Percentiles rank a stretch among this genome's conserved stretches.
Evolutionary conservation across 64 coral and sea anemone species (phyloP).

Genomic region (Actinia tenebrosa): DNA sequence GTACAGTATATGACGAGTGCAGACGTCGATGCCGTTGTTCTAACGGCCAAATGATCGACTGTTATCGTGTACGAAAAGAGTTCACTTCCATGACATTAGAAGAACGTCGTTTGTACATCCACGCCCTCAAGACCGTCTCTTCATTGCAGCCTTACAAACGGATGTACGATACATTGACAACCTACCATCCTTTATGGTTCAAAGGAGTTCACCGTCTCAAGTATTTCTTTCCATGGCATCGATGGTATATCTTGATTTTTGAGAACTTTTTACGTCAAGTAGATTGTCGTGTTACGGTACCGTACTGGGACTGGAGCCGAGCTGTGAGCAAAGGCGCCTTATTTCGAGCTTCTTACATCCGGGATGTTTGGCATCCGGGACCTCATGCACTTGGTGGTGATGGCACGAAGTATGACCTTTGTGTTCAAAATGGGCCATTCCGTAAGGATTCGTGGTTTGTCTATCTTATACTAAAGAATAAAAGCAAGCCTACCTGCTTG

Average conservation of each 20-base stretch:
- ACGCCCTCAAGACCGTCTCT: constrained; percentile 44
- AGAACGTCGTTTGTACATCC: constrained; percentile 43
- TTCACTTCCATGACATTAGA: constrained; percentile 17
- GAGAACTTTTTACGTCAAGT: constrained; percentile 80
- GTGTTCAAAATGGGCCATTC: constrained; percentile 75
- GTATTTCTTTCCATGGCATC: constrained; percentile 90
- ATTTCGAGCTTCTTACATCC: constrained; percentile 34
- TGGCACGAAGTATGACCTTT: constrained; percentile 21
- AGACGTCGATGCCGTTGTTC: constrained; percentile 43
- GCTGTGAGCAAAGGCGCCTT: constrained; percentile 41
- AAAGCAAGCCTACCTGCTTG: background rate
- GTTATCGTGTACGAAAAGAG: background rate
- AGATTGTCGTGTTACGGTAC: constrained; percentile 84
- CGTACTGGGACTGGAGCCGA: constrained; percentile 91
- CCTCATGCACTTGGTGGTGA: constrained; percentile 67
- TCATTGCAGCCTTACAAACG: constrained; percentile 2
- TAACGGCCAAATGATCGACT: constrained; percentile 10
- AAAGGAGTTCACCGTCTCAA: background rate
- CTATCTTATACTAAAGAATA: constrained; percentile 5
- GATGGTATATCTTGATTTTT: constrained; percentile 82
- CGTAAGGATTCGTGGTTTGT: constrained; percentile 33
- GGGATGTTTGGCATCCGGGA: constrained; percentile 67
- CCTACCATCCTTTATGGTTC: constrained; percentile 30
- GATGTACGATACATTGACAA: constrained; percentile 47
- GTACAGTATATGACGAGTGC: constrained; percentile 25